Evolutionary conservation across 2,888 invertebrate genomes (phyloP).

Genomic region (Drymonia ruficornis): DNA sequence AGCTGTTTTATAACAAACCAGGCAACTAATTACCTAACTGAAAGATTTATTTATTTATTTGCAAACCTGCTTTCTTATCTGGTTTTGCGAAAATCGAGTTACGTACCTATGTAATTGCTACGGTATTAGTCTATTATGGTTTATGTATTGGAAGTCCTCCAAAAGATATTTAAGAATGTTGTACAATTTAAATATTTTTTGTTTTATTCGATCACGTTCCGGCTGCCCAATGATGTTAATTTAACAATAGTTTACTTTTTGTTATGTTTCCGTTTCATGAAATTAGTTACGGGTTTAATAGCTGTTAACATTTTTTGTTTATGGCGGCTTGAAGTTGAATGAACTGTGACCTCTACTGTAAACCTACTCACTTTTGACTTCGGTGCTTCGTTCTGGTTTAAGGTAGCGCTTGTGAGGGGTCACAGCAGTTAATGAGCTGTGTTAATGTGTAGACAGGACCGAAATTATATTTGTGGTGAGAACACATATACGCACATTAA

Average conservation of each 20-base stretch:
- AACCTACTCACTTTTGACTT: conserved; percentile 46
- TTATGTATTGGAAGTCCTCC: no score
- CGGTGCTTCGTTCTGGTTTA: conserved; percentile 36
- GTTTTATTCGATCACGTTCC: neutral
- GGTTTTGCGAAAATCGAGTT: no score
- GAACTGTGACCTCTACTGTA: conserved; percentile 41
- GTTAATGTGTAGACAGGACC: conserved; percentile 23
- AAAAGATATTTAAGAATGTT: neutral
- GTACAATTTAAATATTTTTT: neutral
- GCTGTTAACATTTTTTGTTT: conserved; percentile 8
- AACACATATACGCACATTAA: neutral
- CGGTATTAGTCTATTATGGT: no score
- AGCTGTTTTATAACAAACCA: no score
- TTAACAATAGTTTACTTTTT: neutral
- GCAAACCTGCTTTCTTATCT: no score
- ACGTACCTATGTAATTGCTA: no score
- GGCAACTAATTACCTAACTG: no score
- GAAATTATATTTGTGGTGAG: neutral
- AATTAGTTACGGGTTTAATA: conserved; percentile 5
- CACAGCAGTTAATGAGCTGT: conserved; percentile 44
- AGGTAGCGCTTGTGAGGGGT: conserved; percentile 30
- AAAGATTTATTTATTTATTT: no score
- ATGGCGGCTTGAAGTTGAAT: conserved; percentile 20
- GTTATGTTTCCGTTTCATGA: neutral
- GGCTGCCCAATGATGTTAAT: neutral